Base-by-base conservation (phyloP, 2,113 vertebrate genomes). In the Procavia capensis region DNA sequence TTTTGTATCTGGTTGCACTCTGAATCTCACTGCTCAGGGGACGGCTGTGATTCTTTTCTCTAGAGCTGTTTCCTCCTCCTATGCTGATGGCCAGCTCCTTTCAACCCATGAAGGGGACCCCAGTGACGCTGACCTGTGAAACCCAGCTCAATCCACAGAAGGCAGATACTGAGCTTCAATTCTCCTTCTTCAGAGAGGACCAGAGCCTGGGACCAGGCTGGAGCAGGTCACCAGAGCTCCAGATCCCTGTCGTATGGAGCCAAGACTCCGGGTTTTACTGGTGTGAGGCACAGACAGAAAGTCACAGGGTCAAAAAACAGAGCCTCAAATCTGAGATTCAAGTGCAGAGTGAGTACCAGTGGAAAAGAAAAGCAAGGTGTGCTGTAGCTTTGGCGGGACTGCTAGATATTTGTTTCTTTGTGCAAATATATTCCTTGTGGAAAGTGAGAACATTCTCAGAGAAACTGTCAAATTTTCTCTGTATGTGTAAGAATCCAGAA, bases 111-210 rank as follows among this genome's bases (percentile, higher is more conserved):
- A 85, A 96, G 9, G 74, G 64, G 5, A 19, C 5, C 22, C 72
- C 34, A 14, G 64, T 92, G 64, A 85, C 39, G 6, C 39, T 86
- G 57, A 90, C 31, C 2, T 94, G 90, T 92, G 39, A 92, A 50
- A 92, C 85, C 2, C 5, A 0, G 57, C 57, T 31, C 2, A n/a
- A n/a, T 86, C 90, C 47, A 14, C 25, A 50, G 72, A 96, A 17
- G 9, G 20, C 29, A 6, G 5, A 29, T 8, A 19, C 36, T 27
- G 39, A 75, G 29, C 75, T 92, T 45, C n/a, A 3, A 20, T 92
- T 84, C 75, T 41, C 72, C 57, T 92, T 96, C 80, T 92, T 94
- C 81, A 92, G 41, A 82, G 81, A 76, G 0, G 34, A 39, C 13
- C 50, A 50, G 8, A n/a, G 7, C 36, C 66, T 85, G 25, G 57